Evolutionary conservation across 2,113 vertebrate species (phyloP), one percentile per base, ranked within the genome.

Genomic region (Equus przewalskii): DNA sequence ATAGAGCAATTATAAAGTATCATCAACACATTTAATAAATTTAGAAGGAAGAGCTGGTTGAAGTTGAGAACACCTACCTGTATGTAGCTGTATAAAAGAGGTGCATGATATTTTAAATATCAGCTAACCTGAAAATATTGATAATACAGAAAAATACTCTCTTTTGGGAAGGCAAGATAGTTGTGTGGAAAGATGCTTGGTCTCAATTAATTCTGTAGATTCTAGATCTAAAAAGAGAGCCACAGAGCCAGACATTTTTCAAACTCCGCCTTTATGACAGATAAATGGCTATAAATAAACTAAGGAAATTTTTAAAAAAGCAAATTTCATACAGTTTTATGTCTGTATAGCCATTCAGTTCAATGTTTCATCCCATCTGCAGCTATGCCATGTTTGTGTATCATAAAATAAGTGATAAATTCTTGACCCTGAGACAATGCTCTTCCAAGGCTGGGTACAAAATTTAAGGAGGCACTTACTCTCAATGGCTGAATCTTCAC

Each of bases 331-430:
- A 12, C 12, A 64, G 1, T 49, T 86, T 76, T 81, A 21, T 83
- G 4, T 90, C 16, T 94, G 11, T 36, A n/a, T 84, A 83, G 33
- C 58, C n/a, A 49, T 67, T 92, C 5, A 78, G 5, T 94, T 84
- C 11, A 64, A 0, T 81, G 18, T 78, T 95, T 78, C 7, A 49
- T 82, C 56, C n/a, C 22, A 33, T 69, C 41, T 60, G 7, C 46
- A 62, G 30, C 76, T 82, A 14, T 72, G 22, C 28, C 24, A 41
- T 86, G 13, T 72, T 94, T 96, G 5, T 96, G 5, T 65, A 5
- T 93, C 76, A 13, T 97, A 93, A 64, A 90, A 79, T 73, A 67
- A 80, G 10, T 56, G 75, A 26, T 91, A 73, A 36, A 36, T 94
- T 94, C 12, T 93, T 93, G 89, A 73, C 16, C 36, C 10, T 41